A percentile compares a stretch with the other conserved stretches of the same genome.
Evolutionary conservation across 2,113 vertebrate species (phyloP).

Genomic region (Telmatochromis sp.): DNA sequence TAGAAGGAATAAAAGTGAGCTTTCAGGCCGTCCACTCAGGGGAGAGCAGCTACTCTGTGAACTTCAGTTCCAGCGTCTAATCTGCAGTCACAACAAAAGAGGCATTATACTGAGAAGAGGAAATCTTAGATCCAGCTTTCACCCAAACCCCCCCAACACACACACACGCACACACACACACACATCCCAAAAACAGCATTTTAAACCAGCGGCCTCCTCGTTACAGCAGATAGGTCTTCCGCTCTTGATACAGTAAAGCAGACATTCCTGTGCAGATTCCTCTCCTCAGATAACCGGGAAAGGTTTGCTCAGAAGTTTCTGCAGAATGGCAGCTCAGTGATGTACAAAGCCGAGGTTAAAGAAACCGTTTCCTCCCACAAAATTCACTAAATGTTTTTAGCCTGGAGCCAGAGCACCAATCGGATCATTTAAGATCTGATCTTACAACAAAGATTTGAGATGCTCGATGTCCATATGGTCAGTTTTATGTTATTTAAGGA

Average conservation of each 20-base stretch:
- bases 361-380: neutral
- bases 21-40: slow-evolving; percentile 72
- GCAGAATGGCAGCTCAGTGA: neutral
- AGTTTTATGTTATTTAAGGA: neutral
- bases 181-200: slow-evolving; percentile 2
- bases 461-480: accelerated
- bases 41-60: slow-evolving; percentile 53
- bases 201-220: neutral
- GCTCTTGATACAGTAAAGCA: neutral
- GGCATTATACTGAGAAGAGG: slow-evolving; percentile 69
- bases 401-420: neutral
- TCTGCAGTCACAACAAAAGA: slow-evolving; percentile 78
- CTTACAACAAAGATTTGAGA: neutral
- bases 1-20: slow-evolving; percentile 65
- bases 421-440: neutral
- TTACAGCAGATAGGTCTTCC: neutral
- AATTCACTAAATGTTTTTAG: neutral
- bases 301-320: neutral
- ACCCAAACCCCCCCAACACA: neutral
- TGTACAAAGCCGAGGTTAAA: neutral
- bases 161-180: neutral
- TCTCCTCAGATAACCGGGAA: neutral
- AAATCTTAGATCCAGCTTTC: slow-evolving; percentile 68
- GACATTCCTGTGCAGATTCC: neutral
- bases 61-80: slow-evolving; percentile 68